Percentiles rank a stretch among this genome's conserved stretches.
These are phyloP conservation scores for Amiota mariae DNA, from an alignment of 2,888 invertebrate genomes.

Conservation along the genomic window DNA sequence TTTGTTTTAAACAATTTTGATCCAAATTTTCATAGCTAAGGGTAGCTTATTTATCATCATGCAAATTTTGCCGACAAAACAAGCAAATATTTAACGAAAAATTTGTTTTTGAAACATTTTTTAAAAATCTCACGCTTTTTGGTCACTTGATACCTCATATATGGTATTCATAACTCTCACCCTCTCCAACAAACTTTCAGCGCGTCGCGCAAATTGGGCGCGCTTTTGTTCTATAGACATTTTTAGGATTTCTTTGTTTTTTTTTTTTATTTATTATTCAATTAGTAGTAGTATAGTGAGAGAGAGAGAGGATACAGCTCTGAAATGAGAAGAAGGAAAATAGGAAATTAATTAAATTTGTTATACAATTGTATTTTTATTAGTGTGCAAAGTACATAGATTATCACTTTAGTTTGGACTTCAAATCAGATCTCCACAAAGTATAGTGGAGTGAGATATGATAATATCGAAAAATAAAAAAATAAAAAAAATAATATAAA, in stretches of 20 bases:
- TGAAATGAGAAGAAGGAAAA: neutral
- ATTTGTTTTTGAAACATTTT: constrained; percentile 38
- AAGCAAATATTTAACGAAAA: constrained; percentile 38
- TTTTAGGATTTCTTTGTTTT: neutral
- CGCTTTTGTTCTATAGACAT: constrained; percentile 71
- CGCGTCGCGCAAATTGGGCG: constrained; percentile 72
- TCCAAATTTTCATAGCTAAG: too few species aligned
- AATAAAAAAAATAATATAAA: too few species aligned
- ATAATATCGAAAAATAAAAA: too few species aligned
- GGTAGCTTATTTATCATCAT: neutral
- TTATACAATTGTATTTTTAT: neutral
- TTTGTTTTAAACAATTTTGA: too few species aligned
- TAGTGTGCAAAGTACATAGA: too few species aligned
- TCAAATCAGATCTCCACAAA: too few species aligned
- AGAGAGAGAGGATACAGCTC: neutral
- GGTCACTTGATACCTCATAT: constrained; percentile 74
- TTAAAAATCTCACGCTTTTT: constrained; percentile 65
- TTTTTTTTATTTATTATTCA: constrained; percentile 11
- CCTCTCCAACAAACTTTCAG: constrained; percentile 74
- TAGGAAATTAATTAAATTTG: neutral
- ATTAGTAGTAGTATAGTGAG: neutral
- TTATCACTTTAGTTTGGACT: too few species aligned
- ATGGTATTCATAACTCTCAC: constrained; percentile 74
- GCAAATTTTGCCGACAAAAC: constrained; percentile 33
- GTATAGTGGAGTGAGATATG: too few species aligned